Evolutionary conservation across 1,140 invertebrate genomes (phyloP).

Genomic region (Diplogasteroides magnus): DNA sequence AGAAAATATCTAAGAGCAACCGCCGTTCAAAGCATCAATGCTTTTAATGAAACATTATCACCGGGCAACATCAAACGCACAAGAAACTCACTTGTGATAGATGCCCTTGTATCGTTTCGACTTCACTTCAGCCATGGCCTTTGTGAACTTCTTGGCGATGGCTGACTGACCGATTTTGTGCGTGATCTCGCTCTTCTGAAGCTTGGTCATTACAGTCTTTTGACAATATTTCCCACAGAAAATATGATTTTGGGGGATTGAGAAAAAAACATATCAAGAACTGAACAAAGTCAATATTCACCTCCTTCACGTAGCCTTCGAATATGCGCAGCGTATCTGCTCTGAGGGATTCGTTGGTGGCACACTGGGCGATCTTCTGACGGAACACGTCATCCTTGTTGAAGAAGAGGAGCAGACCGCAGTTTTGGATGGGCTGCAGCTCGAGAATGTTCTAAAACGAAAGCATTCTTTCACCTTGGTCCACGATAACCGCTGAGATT

Average conservation of each 20-base stretch:
- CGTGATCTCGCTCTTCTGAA: slow-evolving; percentile 3
- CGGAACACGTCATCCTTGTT: slow-evolving; percentile 41
- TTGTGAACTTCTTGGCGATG: slow-evolving; percentile 11
- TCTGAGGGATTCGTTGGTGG: background rate
- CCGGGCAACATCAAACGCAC: too few relatives aligned
- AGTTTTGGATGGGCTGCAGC: slow-evolving; percentile 37
- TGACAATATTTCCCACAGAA: too few relatives aligned
- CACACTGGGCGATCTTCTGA: background rate
- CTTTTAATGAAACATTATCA: too few relatives aligned
- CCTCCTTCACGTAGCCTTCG: background rate
- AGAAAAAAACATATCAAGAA: too few relatives aligned
- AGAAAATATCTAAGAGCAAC: too few relatives aligned
- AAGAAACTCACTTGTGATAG: slow-evolving; percentile 2
- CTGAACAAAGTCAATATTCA: too few relatives aligned
- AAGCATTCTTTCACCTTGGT: background rate
- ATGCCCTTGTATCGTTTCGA: slow-evolving; percentile 2
- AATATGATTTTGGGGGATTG: too few relatives aligned
- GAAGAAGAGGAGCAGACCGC: slow-evolving; percentile 45
- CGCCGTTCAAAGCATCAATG: too few relatives aligned
- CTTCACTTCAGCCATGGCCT: slow-evolving; percentile 8
- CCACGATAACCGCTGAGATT: too few relatives aligned
- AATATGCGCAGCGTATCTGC: background rate
- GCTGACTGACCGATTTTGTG: background rate
- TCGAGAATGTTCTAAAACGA: slow-evolving; percentile 32
- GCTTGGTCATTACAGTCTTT: too few relatives aligned